Conservation (phyloP, 2,888 invertebrate genomes). For the Drosophila silvestris region DNA sequence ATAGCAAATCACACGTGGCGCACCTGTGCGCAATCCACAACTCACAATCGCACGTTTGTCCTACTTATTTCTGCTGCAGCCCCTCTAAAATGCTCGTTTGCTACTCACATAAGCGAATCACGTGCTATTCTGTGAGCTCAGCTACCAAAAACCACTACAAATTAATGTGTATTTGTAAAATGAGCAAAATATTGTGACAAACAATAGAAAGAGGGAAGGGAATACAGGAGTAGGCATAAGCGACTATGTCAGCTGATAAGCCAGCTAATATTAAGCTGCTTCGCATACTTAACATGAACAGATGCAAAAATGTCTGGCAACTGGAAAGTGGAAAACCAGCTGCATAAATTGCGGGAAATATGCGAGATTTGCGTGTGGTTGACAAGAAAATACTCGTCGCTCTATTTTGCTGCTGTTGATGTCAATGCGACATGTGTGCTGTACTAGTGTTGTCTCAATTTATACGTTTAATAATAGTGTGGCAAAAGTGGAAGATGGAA, state of each 20-base stretch:
- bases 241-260: constrained; percentile 53
- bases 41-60: background rate
- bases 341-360: constrained; percentile 53
- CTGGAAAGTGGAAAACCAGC: constrained; percentile 26
- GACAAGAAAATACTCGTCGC: constrained; percentile 14
- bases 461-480: constrained; percentile 70
- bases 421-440: constrained; percentile 55
- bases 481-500: constrained; percentile 28
- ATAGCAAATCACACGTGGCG: constrained; percentile 50
- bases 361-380: constrained; percentile 47
- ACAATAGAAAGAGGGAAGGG: background rate
- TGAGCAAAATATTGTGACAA: constrained; percentile 44
- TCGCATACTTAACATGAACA: constrained; percentile 55
- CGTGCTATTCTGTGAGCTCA: constrained; percentile 65
- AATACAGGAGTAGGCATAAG: background rate
- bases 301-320: constrained; percentile 48
- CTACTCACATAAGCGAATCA: constrained; percentile 68
- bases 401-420: constrained; percentile 7
- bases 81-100: constrained; percentile 15
- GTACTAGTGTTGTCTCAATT: constrained; percentile 64
- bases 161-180: constrained; percentile 62
- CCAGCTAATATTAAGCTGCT: constrained; percentile 56
- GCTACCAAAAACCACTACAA: constrained; percentile 42
- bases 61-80: constrained; percentile 1
- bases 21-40: constrained; percentile 46